phyloP scores from a whole-genome alignment of 2,113 vertebrate species.

The Marcusenius ussheri region DNA sequence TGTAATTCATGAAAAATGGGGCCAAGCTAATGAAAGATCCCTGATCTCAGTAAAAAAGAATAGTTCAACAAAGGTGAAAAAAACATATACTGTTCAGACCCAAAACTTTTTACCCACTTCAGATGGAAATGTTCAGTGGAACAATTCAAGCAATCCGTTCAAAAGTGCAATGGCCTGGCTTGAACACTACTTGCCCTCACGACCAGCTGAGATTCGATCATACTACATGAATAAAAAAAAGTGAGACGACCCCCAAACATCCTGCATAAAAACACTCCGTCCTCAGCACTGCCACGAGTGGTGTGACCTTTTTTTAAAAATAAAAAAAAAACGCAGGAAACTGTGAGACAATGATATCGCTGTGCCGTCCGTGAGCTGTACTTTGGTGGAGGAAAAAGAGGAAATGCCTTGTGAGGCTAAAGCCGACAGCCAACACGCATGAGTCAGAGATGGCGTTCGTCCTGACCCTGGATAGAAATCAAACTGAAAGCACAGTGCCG shows the following conservation, averaged over 20 bases:
- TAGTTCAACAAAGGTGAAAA: not conserved
- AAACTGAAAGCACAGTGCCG: constrained; percentile 38
- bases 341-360: constrained; percentile 52
- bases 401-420: constrained; percentile 43
- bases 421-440: constrained; percentile 39
- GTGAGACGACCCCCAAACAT: not conserved
- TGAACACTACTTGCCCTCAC: not conserved
- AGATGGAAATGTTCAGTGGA: not conserved
- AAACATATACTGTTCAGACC: not conserved
- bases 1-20: not conserved
- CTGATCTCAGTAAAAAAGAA: not conserved
- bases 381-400: constrained; percentile 49
- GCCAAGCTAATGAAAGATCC: not conserved
- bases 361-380: constrained; percentile 41
- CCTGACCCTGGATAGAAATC: constrained; percentile 47
- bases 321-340: constrained; percentile 53
- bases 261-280: not conserved
- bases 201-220: not conserved
- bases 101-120: not conserved
- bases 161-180: not conserved
- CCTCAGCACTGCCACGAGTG: constrained; percentile 20
- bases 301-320: constrained; percentile 34
- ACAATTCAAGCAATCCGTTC: not conserved
- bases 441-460: constrained; percentile 50
- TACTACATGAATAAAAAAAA: not conserved